Percentiles rank a stretch among this genome's conserved stretches.
Conservation (phyloP, 2,888 invertebrate genomes). For the Venusia cambrica region DNA sequence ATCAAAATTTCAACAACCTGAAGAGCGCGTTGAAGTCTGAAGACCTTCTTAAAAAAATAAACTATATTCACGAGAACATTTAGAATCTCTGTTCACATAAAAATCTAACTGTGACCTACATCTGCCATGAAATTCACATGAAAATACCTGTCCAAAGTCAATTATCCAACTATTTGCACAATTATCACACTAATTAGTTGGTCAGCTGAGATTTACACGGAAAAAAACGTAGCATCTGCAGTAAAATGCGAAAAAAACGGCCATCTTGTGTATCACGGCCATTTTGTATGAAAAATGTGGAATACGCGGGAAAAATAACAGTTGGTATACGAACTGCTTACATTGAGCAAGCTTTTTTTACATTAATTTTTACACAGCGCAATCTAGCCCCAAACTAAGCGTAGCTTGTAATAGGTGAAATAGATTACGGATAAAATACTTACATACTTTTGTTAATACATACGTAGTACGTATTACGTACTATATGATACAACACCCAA, state of each 20-base stretch:
- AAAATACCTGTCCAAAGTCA: slow-evolving; percentile 36
- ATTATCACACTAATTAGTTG: slow-evolving; percentile 41
- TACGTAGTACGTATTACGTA: too few species aligned
- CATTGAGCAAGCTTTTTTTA: too few species aligned
- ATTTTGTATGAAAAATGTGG: slow-evolving; percentile 40
- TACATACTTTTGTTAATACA: too few species aligned
- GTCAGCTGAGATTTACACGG: slow-evolving; percentile 54
- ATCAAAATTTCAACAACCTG: neutral
- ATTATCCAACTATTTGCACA: slow-evolving; percentile 52
- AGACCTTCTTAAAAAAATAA: neutral
- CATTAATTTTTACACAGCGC: too few species aligned
- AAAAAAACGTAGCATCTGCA: slow-evolving; percentile 55
- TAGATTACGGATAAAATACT: too few species aligned
- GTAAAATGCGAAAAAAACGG: slow-evolving; percentile 25
- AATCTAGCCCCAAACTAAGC: too few species aligned
- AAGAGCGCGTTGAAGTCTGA: slow-evolving; percentile 15
- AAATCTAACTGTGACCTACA: slow-evolving; percentile 48
- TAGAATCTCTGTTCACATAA: slow-evolving; percentile 7
- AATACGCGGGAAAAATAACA: slow-evolving; percentile 62
- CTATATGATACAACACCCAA: too few species aligned
- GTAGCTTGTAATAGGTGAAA: too few species aligned
- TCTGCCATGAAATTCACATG: slow-evolving; percentile 59
- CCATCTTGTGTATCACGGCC: slow-evolving; percentile 26
- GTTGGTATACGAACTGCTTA: too few species aligned
- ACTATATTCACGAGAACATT: slow-evolving; percentile 7